Evolutionary conservation across 2,797 vertebrate species (phyloP).

Genomic region (Hydrolagus colliei): DNA sequence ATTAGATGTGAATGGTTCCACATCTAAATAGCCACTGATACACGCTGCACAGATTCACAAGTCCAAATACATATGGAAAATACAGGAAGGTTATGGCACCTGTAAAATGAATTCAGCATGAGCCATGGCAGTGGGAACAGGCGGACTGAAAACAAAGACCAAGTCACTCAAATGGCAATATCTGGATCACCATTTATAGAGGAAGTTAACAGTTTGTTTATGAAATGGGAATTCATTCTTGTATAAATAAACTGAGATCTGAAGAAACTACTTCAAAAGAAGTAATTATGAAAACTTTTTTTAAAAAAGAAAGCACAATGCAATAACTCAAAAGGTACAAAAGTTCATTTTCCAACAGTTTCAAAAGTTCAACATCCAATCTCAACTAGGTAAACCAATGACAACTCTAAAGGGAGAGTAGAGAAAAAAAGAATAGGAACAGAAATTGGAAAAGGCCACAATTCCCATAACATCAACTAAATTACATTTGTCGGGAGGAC

Average conservation of each 20-base stretch:
- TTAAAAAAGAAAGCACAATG: not conserved
- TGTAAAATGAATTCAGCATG: not conserved
- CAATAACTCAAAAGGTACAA: not conserved
- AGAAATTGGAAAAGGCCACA: not conserved
- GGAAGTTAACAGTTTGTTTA: not conserved
- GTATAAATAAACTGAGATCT: not conserved
- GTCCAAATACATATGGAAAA: not conserved
- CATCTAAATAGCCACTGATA: not conserved
- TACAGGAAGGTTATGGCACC: not conserved
- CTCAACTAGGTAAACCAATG: not conserved
- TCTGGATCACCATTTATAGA: not conserved
- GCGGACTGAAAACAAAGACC: too few species aligned
- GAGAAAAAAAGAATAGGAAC: not conserved
- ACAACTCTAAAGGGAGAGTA: not conserved
- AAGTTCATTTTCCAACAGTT: not conserved
- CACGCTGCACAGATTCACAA: not conserved
- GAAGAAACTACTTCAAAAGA: slow-evolving; percentile 6
- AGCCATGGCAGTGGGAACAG: not conserved
- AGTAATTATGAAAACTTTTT: not conserved
- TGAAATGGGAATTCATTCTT: not conserved
- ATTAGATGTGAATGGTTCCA: not conserved
- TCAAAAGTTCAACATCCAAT: not conserved
- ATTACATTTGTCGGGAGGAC: too few species aligned
- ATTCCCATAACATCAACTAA: too few species aligned
- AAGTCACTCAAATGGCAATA: not conserved